These are phyloP conservation scores for Eunapius fragilis DNA, from an alignment of 37 sponge, comb jelly and placozoan species.

Conservation along the genomic window DNA sequence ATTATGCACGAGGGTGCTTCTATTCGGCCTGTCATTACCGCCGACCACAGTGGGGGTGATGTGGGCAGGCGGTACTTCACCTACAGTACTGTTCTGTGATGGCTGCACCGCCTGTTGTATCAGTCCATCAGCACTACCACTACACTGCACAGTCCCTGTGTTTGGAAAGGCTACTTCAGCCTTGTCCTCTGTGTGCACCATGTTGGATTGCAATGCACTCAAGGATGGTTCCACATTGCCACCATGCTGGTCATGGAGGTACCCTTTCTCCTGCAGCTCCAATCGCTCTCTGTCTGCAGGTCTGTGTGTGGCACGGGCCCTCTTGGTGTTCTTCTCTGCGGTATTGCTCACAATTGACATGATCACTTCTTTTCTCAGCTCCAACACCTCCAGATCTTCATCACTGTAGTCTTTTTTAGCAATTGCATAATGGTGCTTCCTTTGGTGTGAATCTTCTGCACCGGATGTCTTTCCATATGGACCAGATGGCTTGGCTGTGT, in stretches of 20 bases:
- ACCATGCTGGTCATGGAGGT: neutral
- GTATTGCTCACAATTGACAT: constrained; percentile 20
- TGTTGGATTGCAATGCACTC: neutral
- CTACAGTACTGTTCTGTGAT: neutral
- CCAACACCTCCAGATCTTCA: constrained; percentile 44
- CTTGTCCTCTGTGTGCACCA: neutral
- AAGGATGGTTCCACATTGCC: neutral
- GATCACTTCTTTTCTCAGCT: constrained; percentile 52
- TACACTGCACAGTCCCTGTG: neutral
- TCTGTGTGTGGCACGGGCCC: neutral
- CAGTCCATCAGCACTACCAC: neutral
- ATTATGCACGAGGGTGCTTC: neutral
- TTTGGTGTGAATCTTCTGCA: neutral
- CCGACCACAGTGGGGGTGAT: neutral
- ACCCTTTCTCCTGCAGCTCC: neutral
- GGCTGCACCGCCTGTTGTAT: neutral
- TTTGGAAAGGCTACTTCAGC: neutral
- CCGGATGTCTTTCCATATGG: neutral
- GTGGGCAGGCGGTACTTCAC: neutral
- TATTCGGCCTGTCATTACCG: neutral
- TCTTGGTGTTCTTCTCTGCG: neutral
- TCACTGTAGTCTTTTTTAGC: constrained; percentile 2
- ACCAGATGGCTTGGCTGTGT: neutral
- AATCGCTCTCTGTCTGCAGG: neutral
- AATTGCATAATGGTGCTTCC: neutral